Evolutionary conservation across 2,797 vertebrate genomes (phyloP), one percentile per base, ranked within the genome.

Genomic region (Lindbergichthys nudifrons): DNA sequence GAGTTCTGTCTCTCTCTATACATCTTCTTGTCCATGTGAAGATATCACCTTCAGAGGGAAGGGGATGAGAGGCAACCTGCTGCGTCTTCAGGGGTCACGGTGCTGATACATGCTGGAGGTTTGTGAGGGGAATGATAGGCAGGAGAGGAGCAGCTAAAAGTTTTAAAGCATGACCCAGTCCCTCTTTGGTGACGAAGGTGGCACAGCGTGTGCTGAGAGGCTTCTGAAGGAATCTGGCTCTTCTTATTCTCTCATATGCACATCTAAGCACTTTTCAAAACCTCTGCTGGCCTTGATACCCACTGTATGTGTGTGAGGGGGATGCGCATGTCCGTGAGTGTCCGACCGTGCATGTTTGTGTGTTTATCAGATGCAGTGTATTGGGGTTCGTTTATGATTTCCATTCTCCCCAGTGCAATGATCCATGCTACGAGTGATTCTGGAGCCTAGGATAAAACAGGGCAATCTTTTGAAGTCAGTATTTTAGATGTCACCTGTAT

Each of bases 161-260:
- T 88, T 89, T 89, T 77, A 87, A 87, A 88, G 78, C 66, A 41
- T 91, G 88, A 89, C 89, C 86, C 68, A 26, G 74, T 77, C 69
- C 60, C 65, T 68, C 82, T 86, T 84, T 78, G 70, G 85, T 82
- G 85, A 87, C 76, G 50, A 83, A 88, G 79, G 87, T 75, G 79
- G 81, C 84, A 32, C 82, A 83, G 87, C 74, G 3, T 79, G 85
- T 42, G 65, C 46, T 15, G 48, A 74, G 76, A 86, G 73, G 73
- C 82, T 84, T 90, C 84, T 79, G 81, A 81, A 68, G 79, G 82
- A 89, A 90, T 87, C 81, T 82, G 74, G 88, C 73, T 88, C 74
- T 50, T 77, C 77, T 85, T 62, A 73, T 79, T 71, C 76, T 72
- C 80, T 93, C 80, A 92, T 90, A 83, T 93, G 77, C 89, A 93